Percentiles rank a stretch among this genome's conserved stretches.
Evolutionary conservation across 2,113 vertebrate genomes (phyloP).

Genomic region (Oryzias javanicus): DNA sequence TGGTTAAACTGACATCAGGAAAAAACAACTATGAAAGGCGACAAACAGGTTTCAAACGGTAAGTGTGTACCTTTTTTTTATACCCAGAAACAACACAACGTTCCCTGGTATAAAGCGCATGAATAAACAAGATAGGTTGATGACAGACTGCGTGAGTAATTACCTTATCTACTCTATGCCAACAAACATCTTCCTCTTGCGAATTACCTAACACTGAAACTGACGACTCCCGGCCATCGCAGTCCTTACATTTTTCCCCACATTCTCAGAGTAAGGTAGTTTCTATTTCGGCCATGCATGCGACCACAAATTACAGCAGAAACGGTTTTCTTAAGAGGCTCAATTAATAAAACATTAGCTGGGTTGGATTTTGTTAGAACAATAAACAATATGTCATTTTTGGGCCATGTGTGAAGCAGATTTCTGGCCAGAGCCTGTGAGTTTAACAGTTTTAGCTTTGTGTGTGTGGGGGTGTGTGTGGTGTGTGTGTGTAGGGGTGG

Average conservation of each 20-base stretch:
- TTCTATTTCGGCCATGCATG: slow-evolving; percentile 30
- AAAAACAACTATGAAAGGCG: background rate
- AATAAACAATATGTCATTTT: slow-evolving; percentile 29
- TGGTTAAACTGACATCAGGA: slow-evolving; percentile 9
- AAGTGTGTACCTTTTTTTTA: slow-evolving; percentile 13
- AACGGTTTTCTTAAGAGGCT: slow-evolving; percentile 44
- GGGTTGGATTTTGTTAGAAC: slow-evolving; percentile 29
- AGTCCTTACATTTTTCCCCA: background rate
- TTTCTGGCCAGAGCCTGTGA: slow-evolving; percentile 8
- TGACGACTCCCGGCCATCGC: slow-evolving; percentile 16
- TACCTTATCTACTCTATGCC: slow-evolving; percentile 34
- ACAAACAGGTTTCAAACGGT: slow-evolving; percentile 12
- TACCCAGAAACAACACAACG: slow-evolving; percentile 8
- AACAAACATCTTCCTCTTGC: slow-evolving; percentile 46
- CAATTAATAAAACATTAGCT: slow-evolving; percentile 57
- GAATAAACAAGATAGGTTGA: slow-evolving; percentile 12
- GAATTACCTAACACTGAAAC: slow-evolving; percentile 3
- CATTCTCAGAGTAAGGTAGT: slow-evolving; percentile 21
- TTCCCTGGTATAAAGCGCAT: slow-evolving; percentile 10
- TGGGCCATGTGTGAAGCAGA: slow-evolving; percentile 44
- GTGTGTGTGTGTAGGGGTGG: background rate
- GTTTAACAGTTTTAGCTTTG: slow-evolving; percentile 2
- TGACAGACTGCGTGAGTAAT: slow-evolving; percentile 55
- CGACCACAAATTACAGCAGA: slow-evolving; percentile 55
- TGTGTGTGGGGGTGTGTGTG: background rate